phyloP scores from a whole-genome alignment of 2,797 vertebrate species.

The Diglossa cyanea region DNA sequence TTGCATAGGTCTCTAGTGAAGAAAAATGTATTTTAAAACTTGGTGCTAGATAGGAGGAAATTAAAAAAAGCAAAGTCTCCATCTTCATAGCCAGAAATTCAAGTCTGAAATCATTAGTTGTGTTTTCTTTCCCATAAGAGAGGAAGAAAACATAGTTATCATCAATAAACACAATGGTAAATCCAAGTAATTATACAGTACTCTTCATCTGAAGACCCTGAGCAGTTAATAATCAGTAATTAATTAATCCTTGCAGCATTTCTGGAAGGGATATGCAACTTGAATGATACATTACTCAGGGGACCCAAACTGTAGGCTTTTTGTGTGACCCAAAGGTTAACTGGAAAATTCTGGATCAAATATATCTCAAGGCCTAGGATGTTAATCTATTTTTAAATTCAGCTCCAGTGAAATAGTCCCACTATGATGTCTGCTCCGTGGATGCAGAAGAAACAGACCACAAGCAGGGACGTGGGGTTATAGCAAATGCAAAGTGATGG shows the following conservation, averaged over 20 bases:
- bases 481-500: neutral
- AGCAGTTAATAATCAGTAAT: neutral
- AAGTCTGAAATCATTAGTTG: neutral
- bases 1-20: neutral
- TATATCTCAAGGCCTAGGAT: neutral
- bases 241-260: slow-evolving; percentile 23
- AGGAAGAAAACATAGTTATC: neutral
- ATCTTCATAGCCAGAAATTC: neutral
- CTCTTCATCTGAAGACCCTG: neutral
- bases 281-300: neutral
- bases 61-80: neutral
- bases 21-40: neutral
- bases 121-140: neutral
- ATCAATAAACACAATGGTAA: neutral
- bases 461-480: neutral
- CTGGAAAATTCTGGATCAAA: neutral
- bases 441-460: neutral
- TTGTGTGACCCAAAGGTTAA: neutral
- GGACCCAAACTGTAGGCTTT: neutral
- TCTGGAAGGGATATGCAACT: neutral
- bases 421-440: neutral
- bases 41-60: neutral
- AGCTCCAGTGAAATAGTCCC: neutral
- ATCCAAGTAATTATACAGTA: neutral
- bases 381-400: neutral